Conservation (phyloP, 2,113 vertebrate species). For the Mionectes macconnelli region DNA sequence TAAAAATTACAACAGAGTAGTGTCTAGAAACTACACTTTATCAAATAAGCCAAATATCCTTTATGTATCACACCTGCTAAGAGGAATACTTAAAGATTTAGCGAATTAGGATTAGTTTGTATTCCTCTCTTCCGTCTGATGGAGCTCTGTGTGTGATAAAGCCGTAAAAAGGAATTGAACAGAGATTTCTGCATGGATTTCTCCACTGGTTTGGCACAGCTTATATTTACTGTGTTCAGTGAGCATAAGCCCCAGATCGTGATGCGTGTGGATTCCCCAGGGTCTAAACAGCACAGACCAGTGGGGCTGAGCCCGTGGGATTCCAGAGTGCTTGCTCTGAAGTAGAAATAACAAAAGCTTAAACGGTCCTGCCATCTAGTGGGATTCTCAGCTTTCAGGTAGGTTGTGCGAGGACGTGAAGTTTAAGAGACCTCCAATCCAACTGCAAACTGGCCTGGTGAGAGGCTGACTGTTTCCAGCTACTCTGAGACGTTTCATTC, state of each 20-base stretch:
- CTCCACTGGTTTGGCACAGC: background rate
- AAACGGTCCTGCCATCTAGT: slow-evolving; percentile 47
- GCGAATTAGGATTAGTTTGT: background rate
- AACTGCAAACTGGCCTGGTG: background rate
- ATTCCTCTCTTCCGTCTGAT: background rate
- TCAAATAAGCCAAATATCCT: background rate
- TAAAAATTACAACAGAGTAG: background rate
- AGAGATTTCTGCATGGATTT: background rate
- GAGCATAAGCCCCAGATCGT: background rate
- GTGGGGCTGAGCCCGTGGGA: background rate
- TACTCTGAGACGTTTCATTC: accelerated
- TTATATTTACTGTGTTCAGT: background rate
- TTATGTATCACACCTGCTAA: background rate
- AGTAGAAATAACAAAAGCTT: background rate
- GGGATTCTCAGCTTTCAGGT: background rate
- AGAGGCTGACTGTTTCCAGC: background rate
- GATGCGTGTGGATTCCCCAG: accelerated
- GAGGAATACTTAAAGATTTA: background rate
- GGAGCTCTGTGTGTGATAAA: background rate
- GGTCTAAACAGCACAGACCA: background rate
- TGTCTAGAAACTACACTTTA: background rate
- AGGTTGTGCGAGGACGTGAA: background rate
- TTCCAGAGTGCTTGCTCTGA: background rate
- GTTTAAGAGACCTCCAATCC: background rate
- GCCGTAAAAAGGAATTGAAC: background rate